Conservation (phyloP, 2,888 invertebrate species). For the Hypomecis atomaria region DNA sequence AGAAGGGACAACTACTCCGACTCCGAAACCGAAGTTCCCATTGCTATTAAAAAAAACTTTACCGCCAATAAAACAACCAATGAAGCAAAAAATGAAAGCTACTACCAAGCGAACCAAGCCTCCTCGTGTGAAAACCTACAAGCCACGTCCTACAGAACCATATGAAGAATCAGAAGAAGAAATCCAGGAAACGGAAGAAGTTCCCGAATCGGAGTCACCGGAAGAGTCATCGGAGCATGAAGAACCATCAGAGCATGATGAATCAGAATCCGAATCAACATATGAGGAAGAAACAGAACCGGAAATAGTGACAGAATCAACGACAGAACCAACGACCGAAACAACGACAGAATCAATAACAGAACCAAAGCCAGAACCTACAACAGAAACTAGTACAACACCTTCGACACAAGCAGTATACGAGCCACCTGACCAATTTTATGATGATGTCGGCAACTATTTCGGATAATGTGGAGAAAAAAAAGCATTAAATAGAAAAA, state of each 20-base stretch:
- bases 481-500: too few species aligned
- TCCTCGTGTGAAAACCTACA: too few species aligned
- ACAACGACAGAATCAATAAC: not conserved
- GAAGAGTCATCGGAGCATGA: not conserved
- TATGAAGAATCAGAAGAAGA: too few species aligned
- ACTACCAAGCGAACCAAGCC: too few species aligned
- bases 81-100: too few species aligned
- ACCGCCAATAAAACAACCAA: too few species aligned
- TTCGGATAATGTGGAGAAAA: too few species aligned
- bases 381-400: not conserved
- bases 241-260: not conserved
- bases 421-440: too few species aligned
- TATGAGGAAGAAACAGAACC: not conserved
- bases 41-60: not conserved
- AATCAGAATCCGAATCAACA: not conserved
- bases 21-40: not conserved
- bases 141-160: too few species aligned
- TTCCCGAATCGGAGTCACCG: not conserved
- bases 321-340: not conserved
- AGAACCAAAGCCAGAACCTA: not conserved
- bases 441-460: too few species aligned
- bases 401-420: too few species aligned
- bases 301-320: not conserved
- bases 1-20: constrained; percentile 9
- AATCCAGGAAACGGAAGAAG: not conserved